These are phyloP conservation scores for Diacarnus erythraeanus DNA, from an alignment of 37 sponge, comb jelly and placozoan species.

Conservation along the genomic window DNA sequence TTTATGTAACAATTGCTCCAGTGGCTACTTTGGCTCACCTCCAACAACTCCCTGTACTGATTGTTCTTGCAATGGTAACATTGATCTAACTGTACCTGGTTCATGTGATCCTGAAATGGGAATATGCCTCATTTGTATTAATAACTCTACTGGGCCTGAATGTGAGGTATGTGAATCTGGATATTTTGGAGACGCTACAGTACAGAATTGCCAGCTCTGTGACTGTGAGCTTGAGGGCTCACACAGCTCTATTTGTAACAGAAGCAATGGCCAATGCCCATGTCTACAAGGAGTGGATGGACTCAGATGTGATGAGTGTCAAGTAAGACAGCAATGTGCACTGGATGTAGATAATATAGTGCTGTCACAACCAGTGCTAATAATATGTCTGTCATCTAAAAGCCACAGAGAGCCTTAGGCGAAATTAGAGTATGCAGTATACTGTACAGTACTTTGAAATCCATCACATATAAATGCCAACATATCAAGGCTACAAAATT, in stretches of 20 bases:
- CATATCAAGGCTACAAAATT: too few relatives aligned
- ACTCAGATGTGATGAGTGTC: constrained; percentile 36
- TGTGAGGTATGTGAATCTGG: constrained; percentile 37
- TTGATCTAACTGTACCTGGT: constrained; percentile 22
- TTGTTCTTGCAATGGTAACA: constrained; percentile 59
- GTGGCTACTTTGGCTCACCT: constrained; percentile 33
- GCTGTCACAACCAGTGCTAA: too few relatives aligned
- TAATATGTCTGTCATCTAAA: too few relatives aligned
- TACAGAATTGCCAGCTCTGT: constrained; percentile 30
- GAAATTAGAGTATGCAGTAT: too few relatives aligned
- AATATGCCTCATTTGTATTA: constrained; percentile 36
- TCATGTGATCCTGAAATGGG: constrained; percentile 48
- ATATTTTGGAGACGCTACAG: constrained; percentile 22
- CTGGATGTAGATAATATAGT: too few relatives aligned
- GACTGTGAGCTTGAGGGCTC: constrained; percentile 19
- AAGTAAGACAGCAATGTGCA: not conserved
- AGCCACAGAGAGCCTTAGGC: too few relatives aligned
- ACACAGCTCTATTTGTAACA: constrained; percentile 18
- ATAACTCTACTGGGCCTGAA: constrained; percentile 28
- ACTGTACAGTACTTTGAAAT: too few relatives aligned
- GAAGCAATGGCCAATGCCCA: constrained; percentile 44
- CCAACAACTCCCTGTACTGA: constrained; percentile 26
- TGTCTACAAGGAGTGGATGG: constrained; percentile 48
- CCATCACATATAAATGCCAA: too few relatives aligned
- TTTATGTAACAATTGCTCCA: constrained; percentile 36